These are phyloP conservation scores for Zaprionus davidi DNA, from an alignment of 1,140 invertebrate species.

Conservation along the genomic window DNA sequence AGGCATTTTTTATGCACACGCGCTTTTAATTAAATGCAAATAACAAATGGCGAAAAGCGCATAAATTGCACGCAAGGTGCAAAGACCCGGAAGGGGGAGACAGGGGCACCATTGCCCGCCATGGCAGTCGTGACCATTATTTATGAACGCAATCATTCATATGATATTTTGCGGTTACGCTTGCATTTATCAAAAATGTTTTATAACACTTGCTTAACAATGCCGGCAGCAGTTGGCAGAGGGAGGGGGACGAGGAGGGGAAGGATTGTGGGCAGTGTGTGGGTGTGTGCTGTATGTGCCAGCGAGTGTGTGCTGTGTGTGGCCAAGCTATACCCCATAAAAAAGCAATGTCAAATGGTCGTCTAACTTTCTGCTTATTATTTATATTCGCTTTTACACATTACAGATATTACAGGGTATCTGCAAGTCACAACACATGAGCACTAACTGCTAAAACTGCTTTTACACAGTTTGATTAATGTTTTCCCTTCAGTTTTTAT, in stretches of 20 bases:
- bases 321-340: background rate
- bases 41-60: slow-evolving; percentile 70
- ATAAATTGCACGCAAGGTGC: slow-evolving; percentile 60
- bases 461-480: slow-evolving; percentile 32
- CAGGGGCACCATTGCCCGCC: background rate
- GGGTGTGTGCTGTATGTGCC: background rate
- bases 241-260: background rate
- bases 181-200: slow-evolving; percentile 79
- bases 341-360: background rate
- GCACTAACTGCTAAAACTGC: background rate
- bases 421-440: background rate
- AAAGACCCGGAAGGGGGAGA: slow-evolving; percentile 2
- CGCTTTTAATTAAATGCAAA: slow-evolving; percentile 80
- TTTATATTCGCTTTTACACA: background rate
- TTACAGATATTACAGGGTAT: slow-evolving; percentile 25
- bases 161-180: slow-evolving; percentile 78
- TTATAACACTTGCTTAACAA: slow-evolving; percentile 74
- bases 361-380: background rate
- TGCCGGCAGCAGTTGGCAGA: background rate
- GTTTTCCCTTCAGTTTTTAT: slow-evolving; percentile 35
- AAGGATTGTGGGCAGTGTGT: slow-evolving; percentile 2
- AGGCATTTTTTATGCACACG: slow-evolving; percentile 42
- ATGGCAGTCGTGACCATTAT: slow-evolving; percentile 64
- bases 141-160: slow-evolving; percentile 81
- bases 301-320: background rate